Evolutionary conservation across 2,113 vertebrate species (phyloP).

Genomic region (Labrus mixtus): DNA sequence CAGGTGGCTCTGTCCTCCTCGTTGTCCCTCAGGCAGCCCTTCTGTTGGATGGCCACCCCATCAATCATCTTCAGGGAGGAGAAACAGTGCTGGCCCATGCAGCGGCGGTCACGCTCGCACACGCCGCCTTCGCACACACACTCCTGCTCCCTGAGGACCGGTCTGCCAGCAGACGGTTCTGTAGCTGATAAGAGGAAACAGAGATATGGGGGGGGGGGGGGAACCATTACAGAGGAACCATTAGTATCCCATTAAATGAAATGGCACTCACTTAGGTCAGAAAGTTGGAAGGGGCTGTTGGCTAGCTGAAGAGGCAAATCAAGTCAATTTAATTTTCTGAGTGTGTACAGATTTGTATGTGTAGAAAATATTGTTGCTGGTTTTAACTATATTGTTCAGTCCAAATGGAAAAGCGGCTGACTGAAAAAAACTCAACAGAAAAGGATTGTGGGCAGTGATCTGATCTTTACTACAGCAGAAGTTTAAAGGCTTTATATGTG

Average conservation of each 20-base stretch:
- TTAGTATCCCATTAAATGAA: conserved; percentile 71
- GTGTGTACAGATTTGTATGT: background rate
- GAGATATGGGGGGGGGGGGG: conserved; percentile 42
- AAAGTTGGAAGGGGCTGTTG: conserved; percentile 37
- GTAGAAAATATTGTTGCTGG: background rate
- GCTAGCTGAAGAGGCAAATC: background rate
- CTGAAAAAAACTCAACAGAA: no score
- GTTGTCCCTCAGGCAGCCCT: conserved; percentile 95
- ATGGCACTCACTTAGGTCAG: conserved; percentile 64
- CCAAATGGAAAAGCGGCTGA: no score
- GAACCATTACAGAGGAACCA: conserved; percentile 65
- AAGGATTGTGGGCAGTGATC: no score
- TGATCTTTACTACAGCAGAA: no score
- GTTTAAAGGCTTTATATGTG: no score
- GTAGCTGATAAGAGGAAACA: conserved; percentile 83
- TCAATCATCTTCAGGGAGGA: conserved; percentile 90
- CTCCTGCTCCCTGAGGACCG: conserved; percentile 85
- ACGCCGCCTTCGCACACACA: conserved; percentile 92
- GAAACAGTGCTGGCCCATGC: conserved; percentile 94
- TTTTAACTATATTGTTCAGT: background rate
- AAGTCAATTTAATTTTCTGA: background rate
- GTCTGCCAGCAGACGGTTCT: conserved; percentile 80
- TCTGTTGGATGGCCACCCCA: conserved; percentile 88
- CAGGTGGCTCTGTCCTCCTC: conserved; percentile 93
- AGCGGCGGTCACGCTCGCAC: conserved; percentile 87